Base-by-base conservation (phyloP, 2,888 invertebrate species). In the Pammene aurita region DNA sequence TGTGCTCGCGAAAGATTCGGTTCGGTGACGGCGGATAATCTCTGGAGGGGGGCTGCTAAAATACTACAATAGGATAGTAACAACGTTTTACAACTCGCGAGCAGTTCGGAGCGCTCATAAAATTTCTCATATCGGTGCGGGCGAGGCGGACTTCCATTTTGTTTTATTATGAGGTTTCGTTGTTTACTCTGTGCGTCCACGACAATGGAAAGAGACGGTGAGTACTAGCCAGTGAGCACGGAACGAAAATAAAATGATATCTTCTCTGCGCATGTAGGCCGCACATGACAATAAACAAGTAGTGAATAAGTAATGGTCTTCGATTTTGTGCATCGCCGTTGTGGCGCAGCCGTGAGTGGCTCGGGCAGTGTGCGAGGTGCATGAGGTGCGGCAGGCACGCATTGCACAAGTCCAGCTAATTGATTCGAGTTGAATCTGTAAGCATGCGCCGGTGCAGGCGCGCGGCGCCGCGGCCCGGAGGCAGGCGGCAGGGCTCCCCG, bases 41-140 rank as follows among this genome's bases (percentile, higher is more conserved):
- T 84, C 77, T 87, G 91, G 91, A 87, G 92, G 92, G 93, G 92
- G 88, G 90, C 88, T 88, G 86, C 86, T 89, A 86, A 89, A 92
- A 92, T 93, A 93, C 93, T 93, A 93, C 93, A 88, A 84, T 84
- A 90, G 87, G 88, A 91, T 92, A 92, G 92, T 91, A 92, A 90
- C 88, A 88, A 87, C 89, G 87, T 90, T 92, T 91, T 93, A 93
- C 92, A 86, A 93, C 90, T 91, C 81, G 82, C 81, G 82, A 84
- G 83, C 79, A 78, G 81, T 78, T 78, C 78, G 76, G 76, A 80
- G 84, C 83, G 88, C 83, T 85, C 84, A 88, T 89, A 90, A 89
- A 90, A 87, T 85, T 84, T 86, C 83, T 87, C 88, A 88, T 89
- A 87, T 89, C 85, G 78, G 83, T 82, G 86, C 87, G 86, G 85